Evolutionary conservation across 2,113 vertebrate species (phyloP), one percentile per base, ranked within the genome.

Genomic region (Chlamydotis undulata): DNA sequence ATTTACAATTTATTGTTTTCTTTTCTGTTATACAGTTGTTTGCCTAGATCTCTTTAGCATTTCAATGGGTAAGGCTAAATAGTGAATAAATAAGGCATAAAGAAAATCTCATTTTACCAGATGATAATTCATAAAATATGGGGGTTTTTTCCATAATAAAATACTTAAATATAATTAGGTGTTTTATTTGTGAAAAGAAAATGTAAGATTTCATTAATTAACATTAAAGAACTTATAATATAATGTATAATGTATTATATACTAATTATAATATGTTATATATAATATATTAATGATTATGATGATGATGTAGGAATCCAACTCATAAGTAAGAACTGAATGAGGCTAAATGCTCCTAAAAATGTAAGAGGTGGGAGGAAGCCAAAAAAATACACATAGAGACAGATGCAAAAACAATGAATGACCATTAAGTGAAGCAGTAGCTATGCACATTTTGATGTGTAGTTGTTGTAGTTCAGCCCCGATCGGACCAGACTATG

Each of bases 1-100:
- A 50, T 83, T 85, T 80, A 50, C 17, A 88, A 74, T 90, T 75
- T 60, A 65, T 82, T 80, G 53, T 64, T 91, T 91, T 77, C 13
- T 80, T 82, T 78, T 87, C 61, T 77, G 8, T 83, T 77, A 15
- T 19, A 37, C 14, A 3, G 7, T 83, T 65, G 12, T 57, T 85
- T 94, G 50, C 55, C 13, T 57, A 74, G 19, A 61, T 47, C 33
- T 43, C 85, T 86, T 83, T 47, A 88, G 13, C 39, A 69, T 92
- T 85, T 82, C 35, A 83, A 19, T 47, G 17, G 68, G 21, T 52
- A 68, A 85, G 29, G 14, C 15, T 68, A 85, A 80, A 65, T 33
- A 80, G 53, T 35, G 16, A 81, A 77, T 50, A 76, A 87, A 53
- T 41, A 87, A n/a, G 3, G 8, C 12, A 43, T 25, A 26, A 76